Evolutionary conservation across 1,140 invertebrate species (phyloP), one percentile per base, ranked within the genome.

Genomic region (Pseudomyrmex flavicornis): DNA sequence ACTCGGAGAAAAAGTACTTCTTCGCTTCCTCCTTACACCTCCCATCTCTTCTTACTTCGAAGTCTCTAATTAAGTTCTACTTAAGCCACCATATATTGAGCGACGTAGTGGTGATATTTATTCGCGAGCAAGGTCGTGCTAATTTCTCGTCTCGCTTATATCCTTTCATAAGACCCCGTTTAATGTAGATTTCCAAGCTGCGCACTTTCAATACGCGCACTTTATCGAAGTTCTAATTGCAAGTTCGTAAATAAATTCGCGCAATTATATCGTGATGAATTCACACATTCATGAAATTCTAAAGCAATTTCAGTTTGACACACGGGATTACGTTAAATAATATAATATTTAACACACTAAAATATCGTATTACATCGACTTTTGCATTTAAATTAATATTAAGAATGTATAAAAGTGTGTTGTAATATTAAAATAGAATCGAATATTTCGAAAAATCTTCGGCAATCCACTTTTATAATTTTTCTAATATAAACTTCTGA

Each of bases 41-140:
- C 54, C 54, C 50, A 13, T 52, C 35, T 52, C 50, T 52, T 0
- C 7, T 35, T 35, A 35, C 46, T 26, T 59, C 75, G 70, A 82
- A 88, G 65, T 87, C 85, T 88, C 69, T 88, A 88, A 88, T 88
- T 88, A 88, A 88, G 82, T 87, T 85, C 70, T 62, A 85, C 79
- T 85, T 82, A 88, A 88, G 73, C 73, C 20, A 26, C 52, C 61
- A 46, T 74, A 58, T 66, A 69, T 74, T 68, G 26, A 26, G n/a
- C 66, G 44, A 44, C 56, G 68, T 52, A 44, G 26, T 17, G 54
- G 75, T 62, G 46, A 82, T n/a, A 48, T 68, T 80, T 85, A 84
- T 80, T 74, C 82, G 58, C 12, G 52, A 54, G 10, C 72, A 56
- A 35, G 44, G 59, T 35, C 61, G 61, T 61, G 52, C 79, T 44